Evolutionary conservation across 1,140 invertebrate species (phyloP).

Genomic region (Brachionus calyciflorus): DNA sequence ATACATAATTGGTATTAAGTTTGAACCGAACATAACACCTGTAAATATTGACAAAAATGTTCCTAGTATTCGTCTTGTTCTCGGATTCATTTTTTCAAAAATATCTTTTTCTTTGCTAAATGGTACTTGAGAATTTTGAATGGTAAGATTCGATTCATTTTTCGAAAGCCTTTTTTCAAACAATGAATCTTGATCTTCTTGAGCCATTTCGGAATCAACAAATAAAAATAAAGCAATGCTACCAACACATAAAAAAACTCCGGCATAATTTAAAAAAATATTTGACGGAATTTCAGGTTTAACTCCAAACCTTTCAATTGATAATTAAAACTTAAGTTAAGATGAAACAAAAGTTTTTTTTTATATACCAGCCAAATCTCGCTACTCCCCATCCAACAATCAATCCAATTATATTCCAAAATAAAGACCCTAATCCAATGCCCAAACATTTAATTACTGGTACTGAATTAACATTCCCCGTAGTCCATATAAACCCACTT

Average conservation of each 20-base stretch:
- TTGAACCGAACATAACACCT: conserved; percentile 20
- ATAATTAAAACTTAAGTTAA: conserved; percentile 51
- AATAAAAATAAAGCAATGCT: conserved; percentile 38
- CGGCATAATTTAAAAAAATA: conserved; percentile 56
- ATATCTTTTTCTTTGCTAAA: neutral
- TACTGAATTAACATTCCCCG: conserved; percentile 47
- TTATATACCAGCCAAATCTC: conserved; percentile 56
- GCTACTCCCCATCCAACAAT: conserved; percentile 59
- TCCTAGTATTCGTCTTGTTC: neutral
- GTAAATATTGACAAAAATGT: conserved; percentile 19
- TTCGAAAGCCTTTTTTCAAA: neutral
- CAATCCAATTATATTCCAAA: conserved; percentile 49
- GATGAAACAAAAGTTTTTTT: neutral
- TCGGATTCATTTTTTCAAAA: neutral
- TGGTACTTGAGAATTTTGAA: too few relatives aligned
- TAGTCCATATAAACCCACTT: conserved; percentile 51
- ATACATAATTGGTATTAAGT: conserved; percentile 31
- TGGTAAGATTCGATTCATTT: too few relatives aligned
- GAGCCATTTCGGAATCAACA: conserved; percentile 11
- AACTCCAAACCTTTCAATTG: conserved; percentile 58
- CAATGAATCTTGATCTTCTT: neutral
- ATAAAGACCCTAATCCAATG: conserved; percentile 34
- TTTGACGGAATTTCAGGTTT: conserved; percentile 51
- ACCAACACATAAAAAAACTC: conserved; percentile 54
- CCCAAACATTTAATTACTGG: conserved; percentile 43